Evolutionary conservation across 2,888 invertebrate genomes (phyloP).

Genomic region (Mamestra brassicae): DNA sequence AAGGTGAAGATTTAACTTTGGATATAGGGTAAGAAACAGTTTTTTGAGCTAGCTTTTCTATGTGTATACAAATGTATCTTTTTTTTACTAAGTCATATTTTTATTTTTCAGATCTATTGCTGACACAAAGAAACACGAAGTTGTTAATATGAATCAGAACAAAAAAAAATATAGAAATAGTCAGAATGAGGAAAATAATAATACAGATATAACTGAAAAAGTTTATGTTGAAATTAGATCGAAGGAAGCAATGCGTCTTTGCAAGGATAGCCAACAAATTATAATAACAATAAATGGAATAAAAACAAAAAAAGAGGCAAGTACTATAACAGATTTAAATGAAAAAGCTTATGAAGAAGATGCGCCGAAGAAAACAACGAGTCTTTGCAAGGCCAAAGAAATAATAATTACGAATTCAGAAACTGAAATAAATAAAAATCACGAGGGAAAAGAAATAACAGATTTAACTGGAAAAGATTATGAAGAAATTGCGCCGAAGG

Average conservation of each 20-base stretch:
- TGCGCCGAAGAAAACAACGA: not conserved
- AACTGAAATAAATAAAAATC: not conserved
- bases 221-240: not conserved
- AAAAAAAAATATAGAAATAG: not conserved
- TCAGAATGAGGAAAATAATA: not conserved
- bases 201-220: not conserved
- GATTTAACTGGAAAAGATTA: not conserved
- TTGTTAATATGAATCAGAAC: not conserved
- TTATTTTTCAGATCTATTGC: constrained; percentile 36
- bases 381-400: constrained; percentile 1
- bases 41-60: not conserved
- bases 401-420: not conserved
- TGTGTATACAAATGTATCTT: not conserved
- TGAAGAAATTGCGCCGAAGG: not conserved
- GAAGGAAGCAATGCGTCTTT: not conserved
- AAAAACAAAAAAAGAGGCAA: not conserved
- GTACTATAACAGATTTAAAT: not conserved
- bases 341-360: not conserved
- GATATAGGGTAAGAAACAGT: constrained; percentile 30
- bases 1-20: constrained; percentile 6
- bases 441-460: not conserved
- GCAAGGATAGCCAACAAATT: not conserved
- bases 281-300: not conserved
- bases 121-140: not conserved
- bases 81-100: not conserved